These are phyloP conservation scores for Pegoplata infirma DNA, from an alignment of 2,888 invertebrate genomes.

Conservation along the genomic window DNA sequence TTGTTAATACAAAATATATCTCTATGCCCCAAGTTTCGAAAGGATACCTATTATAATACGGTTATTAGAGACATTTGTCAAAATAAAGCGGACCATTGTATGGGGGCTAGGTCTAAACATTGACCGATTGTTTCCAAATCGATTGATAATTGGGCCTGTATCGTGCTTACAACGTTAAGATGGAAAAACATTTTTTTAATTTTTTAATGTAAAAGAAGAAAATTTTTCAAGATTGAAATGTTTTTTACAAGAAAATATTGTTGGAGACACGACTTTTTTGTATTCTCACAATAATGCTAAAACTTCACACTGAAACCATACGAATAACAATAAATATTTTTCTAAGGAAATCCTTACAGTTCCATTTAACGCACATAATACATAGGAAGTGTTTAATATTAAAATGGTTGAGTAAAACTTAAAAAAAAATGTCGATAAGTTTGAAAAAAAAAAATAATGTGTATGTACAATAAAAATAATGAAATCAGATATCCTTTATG, in stretches of 20 bases:
- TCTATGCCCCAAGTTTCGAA: too few species aligned
- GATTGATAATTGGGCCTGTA: too few species aligned
- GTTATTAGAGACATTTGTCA: too few species aligned
- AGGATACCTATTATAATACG: too few species aligned
- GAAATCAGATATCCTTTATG: conserved; percentile 6
- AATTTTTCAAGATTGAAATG: too few species aligned
- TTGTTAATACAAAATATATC: too few species aligned
- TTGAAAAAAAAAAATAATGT: not conserved
- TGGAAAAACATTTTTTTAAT: too few species aligned
- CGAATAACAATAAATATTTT: not conserved
- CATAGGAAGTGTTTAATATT: not conserved
- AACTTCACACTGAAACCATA: not conserved
- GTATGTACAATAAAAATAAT: not conserved
- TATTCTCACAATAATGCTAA: not conserved
- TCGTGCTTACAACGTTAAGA: too few species aligned
- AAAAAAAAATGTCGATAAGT: not conserved
- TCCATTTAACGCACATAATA: not conserved
- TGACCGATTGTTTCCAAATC: too few species aligned
- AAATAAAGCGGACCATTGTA: too few species aligned
- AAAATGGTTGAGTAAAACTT: not conserved
- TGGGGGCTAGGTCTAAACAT: too few species aligned
- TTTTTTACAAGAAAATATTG: not conserved
- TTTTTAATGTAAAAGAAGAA: too few species aligned
- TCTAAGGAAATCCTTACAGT: not conserved
- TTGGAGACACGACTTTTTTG: not conserved